Conservation (phyloP, 2,797 vertebrate species). For the Anolis apletophallus region DNA sequence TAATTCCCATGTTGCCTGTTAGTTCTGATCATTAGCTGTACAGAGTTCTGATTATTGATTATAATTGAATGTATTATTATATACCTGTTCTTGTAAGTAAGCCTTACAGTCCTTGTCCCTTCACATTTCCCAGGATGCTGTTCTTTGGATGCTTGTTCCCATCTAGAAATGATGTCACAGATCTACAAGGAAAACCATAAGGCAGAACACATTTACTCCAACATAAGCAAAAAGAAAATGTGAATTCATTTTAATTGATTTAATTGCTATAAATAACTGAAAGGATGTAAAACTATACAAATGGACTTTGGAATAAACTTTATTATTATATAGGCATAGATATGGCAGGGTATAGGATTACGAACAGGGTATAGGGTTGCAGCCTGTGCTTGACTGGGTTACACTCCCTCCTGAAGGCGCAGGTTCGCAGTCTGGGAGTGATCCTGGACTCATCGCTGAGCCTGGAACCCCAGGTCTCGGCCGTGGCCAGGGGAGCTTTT, state of each 20-base stretch:
- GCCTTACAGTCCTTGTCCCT: constrained; percentile 90
- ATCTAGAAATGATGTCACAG: constrained; percentile 98
- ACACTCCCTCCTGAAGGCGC: no score
- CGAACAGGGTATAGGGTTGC: no score
- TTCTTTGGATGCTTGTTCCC: constrained; percentile 97
- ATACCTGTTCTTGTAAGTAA: constrained; percentile 97
- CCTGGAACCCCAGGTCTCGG: no score
- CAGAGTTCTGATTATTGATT: not conserved
- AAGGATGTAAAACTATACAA: not conserved
- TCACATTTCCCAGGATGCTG: constrained; percentile 94
- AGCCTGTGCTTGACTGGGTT: no score
- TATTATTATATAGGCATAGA: no score
- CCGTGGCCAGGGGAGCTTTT: no score
- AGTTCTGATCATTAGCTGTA: not conserved
- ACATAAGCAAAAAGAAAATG: constrained; percentile 24
- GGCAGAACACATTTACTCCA: constrained; percentile 26
- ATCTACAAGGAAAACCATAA: constrained; percentile 80
- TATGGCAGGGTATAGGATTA: no score
- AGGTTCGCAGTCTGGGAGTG: no score
- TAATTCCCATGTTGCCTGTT: not conserved
- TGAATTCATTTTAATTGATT: not conserved
- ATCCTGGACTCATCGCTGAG: no score
- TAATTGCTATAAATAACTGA: not conserved
- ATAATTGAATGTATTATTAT: constrained; percentile 40
- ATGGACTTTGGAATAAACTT: not conserved